phyloP scores from a whole-genome alignment of 2,797 vertebrate genomes.

The Botia kubotai region DNA sequence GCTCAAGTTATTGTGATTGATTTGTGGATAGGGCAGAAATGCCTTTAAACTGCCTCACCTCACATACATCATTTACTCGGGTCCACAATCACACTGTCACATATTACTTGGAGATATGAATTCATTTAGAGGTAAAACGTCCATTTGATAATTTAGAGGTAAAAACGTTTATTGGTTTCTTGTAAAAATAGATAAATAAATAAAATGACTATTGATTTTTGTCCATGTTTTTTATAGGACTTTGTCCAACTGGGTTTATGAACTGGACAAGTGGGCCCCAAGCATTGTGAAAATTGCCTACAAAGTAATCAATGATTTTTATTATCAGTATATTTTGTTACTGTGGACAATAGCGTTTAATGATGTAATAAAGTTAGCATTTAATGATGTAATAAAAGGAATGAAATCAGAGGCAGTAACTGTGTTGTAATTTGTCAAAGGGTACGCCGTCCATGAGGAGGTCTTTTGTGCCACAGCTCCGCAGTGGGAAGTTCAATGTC shows the following conservation, averaged over 20 bases:
- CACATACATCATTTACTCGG: slow-evolving; percentile 30
- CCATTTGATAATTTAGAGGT: background rate
- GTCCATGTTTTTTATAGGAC: slow-evolving; percentile 72
- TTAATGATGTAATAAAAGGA: background rate
- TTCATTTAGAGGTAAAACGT: slow-evolving; percentile 9
- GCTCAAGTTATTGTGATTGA: slow-evolving; percentile 15
- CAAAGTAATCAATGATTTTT: slow-evolving; percentile 76
- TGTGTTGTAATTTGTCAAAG: slow-evolving; percentile 67
- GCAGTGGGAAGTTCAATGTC: slow-evolving; percentile 96
- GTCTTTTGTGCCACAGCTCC: slow-evolving; percentile 90
- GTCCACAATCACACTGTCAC: slow-evolving; percentile 5
- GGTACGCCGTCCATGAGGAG: slow-evolving; percentile 93
- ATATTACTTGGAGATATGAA: slow-evolving; percentile 22
- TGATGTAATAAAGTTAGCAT: background rate
- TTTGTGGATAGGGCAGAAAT: slow-evolving; percentile 13
- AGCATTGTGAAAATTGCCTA: slow-evolving; percentile 91
- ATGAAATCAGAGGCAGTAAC: background rate
- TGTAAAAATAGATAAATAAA: background rate
- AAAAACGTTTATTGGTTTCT: background rate
- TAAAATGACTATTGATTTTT: slow-evolving; percentile 41
- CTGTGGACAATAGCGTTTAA: background rate
- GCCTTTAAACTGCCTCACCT: slow-evolving; percentile 18
- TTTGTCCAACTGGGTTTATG: slow-evolving; percentile 90
- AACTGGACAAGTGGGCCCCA: slow-evolving; percentile 92
- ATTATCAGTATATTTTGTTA: slow-evolving; percentile 3